Evolutionary conservation across 2,113 vertebrate species (phyloP).

Genomic region (Nasalis larvatus): DNA sequence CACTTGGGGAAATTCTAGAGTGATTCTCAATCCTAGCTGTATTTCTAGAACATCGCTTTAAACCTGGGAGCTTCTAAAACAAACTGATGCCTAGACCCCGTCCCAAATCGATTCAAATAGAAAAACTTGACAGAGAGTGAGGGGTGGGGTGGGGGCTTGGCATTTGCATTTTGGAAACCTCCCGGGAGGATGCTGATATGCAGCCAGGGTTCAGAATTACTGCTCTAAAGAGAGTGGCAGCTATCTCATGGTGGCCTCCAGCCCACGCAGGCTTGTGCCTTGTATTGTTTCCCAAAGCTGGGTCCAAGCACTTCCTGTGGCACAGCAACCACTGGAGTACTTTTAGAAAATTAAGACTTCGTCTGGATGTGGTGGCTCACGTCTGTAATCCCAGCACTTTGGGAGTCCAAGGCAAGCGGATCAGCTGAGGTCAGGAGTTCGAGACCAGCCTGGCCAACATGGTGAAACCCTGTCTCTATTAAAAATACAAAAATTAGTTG

Average conservation of each 20-base stretch:
- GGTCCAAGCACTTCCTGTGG: not conserved
- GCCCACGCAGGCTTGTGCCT: not conserved
- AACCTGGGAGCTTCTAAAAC: not conserved
- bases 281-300: not conserved
- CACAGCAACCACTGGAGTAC: too few species aligned
- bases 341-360: not conserved
- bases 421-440: too few species aligned
- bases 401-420: too few species aligned
- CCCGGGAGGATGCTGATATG: not conserved
- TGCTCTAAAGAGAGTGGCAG: not conserved
- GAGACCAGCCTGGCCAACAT: too few species aligned
- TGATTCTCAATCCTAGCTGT: not conserved
- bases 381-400: too few species aligned
- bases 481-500: too few species aligned
- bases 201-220: not conserved
- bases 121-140: not conserved
- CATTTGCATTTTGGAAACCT: not conserved
- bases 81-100: not conserved
- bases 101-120: not conserved
- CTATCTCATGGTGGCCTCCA: too few species aligned
- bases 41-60: not conserved
- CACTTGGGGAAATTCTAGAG: not conserved
- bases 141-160: too few species aligned
- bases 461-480: too few species aligned
- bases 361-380: too few species aligned